phyloP scores from a whole-genome alignment of 1,140 invertebrate genomes.

The Aphidius ervi region DNA sequence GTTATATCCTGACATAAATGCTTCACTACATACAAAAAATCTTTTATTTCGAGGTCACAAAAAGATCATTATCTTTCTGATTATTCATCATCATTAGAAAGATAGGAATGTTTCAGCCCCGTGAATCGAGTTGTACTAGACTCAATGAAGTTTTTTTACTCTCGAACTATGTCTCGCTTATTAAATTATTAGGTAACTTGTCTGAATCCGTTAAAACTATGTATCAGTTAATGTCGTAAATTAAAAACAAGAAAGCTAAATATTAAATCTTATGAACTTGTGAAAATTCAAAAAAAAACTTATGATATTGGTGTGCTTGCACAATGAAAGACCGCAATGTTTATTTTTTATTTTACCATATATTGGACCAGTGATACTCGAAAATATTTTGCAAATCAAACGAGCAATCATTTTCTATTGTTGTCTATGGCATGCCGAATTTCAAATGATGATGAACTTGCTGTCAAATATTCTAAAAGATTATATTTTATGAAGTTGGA shows the following conservation, averaged over 20 bases:
- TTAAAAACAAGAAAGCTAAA: conserved; percentile 5
- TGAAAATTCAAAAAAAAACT: conserved; percentile 23
- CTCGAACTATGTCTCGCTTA: conserved; percentile 22
- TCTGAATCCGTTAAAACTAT: conserved; percentile 4
- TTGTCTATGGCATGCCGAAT: conserved; percentile 26
- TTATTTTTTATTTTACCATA: conserved; percentile 26
- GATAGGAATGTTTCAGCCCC: conserved; percentile 23
- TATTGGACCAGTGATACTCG: conserved; percentile 21
- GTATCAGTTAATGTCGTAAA: neutral
- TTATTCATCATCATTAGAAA: conserved; percentile 18
- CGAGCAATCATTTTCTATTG: conserved; percentile 27
- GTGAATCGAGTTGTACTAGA: conserved; percentile 21
- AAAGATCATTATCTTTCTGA: conserved; percentile 24
- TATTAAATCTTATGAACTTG: conserved; percentile 16
- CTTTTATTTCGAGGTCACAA: conserved; percentile 21
- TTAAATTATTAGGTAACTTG: conserved; percentile 22
- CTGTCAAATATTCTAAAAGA: conserved; percentile 14
- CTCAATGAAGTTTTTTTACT: conserved; percentile 27
- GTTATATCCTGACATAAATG: conserved; percentile 21
- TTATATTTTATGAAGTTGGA: conserved; percentile 25
- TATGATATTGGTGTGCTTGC: conserved; percentile 20
- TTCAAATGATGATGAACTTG: conserved; percentile 21
- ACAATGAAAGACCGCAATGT: conserved; percentile 26
- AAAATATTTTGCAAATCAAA: conserved; percentile 19
- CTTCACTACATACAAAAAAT: conserved; percentile 23